Evolutionary conservation across 2,113 vertebrate genomes (phyloP).

Genomic region (Recurvirostra avosetta): DNA sequence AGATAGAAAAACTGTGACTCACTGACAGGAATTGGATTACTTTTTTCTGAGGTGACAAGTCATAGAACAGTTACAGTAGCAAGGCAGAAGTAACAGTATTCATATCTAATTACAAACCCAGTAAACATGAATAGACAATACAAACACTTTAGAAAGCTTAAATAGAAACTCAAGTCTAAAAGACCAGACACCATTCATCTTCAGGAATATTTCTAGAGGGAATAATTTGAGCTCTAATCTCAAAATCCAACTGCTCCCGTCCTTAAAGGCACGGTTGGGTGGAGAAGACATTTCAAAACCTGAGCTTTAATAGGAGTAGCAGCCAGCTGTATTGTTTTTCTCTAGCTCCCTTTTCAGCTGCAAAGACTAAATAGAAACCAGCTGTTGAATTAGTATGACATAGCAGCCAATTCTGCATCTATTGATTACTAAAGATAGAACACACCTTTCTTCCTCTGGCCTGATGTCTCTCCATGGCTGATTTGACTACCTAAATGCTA

Average conservation of each 20-base stretch:
- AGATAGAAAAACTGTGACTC: neutral
- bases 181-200: neutral
- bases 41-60: neutral
- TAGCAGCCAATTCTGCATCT: neutral
- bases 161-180: neutral
- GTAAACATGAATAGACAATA: neutral
- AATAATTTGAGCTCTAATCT: neutral
- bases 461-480: neutral
- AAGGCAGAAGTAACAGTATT: neutral
- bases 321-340: neutral
- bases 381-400: neutral
- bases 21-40: neutral
- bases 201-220: neutral
- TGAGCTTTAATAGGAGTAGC: neutral
- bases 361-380: neutral
- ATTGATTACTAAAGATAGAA: neutral
- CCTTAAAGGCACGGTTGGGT: neutral
- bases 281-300: neutral
- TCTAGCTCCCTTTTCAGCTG: neutral
- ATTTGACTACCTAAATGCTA: neutral
- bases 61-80: accelerated
- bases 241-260: neutral
- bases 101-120: neutral
- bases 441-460: neutral
- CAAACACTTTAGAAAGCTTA: neutral